phyloP scores from a whole-genome alignment of 1,140 invertebrate species.

The Cotesia glomerata region DNA sequence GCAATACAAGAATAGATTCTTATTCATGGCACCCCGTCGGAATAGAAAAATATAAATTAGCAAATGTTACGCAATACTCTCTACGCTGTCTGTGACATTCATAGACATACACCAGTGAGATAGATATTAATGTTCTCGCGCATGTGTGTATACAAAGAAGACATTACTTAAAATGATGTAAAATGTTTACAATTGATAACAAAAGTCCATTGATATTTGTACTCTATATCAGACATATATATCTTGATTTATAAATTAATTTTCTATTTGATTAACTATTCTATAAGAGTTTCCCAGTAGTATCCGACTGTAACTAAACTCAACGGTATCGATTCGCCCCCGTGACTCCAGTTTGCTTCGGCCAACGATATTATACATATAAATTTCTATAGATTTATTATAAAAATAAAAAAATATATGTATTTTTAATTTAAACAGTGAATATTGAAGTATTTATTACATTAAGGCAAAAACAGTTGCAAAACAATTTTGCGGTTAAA shows the following conservation, averaged over 20 bases:
- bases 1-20: neutral
- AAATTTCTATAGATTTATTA: no score
- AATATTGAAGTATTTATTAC: neutral
- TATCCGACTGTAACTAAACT: neutral
- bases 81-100: neutral
- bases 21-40: neutral
- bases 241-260: neutral
- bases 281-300: neutral
- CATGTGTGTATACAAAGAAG: neutral
- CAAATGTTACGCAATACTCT: constrained; percentile 23
- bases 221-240: no score
- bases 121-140: no score
- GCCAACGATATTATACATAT: neutral
- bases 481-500: no score
- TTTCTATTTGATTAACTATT: constrained; percentile 7
- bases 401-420: neutral
- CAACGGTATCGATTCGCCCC: constrained; percentile 22
- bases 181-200: neutral
- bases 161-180: neutral
- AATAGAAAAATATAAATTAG: constrained; percentile 1
- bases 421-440: neutral
- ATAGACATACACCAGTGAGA: neutral
- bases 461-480: neutral
- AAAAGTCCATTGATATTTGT: no score
- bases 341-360: constrained; percentile 10